Percentiles rank a stretch among this genome's conserved stretches.
Conservation (phyloP, 2,113 vertebrate species). For the Callipepla squamata region DNA sequence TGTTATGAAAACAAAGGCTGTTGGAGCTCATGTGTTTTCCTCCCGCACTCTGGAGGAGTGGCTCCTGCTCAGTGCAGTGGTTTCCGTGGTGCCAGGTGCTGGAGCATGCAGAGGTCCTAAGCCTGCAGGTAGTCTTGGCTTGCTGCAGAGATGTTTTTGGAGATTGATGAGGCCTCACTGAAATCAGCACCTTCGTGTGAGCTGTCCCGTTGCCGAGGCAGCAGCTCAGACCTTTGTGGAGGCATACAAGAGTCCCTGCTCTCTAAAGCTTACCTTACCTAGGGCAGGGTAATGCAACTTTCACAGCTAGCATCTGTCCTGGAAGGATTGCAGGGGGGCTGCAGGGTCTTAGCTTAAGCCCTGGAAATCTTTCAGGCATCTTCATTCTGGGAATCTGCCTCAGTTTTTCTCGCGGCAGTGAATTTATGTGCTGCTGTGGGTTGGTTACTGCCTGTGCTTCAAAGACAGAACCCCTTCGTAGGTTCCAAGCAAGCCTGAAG, state of each 20-base stretch:
- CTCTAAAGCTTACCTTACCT: constrained; percentile 15
- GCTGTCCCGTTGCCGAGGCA: neutral
- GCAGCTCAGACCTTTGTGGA: neutral
- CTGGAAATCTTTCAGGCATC: neutral
- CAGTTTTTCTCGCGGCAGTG: neutral
- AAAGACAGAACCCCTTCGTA: neutral
- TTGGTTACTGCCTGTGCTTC: neutral
- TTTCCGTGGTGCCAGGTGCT: neutral
- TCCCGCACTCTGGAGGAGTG: neutral
- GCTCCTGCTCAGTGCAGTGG: neutral
- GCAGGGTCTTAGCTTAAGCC: neutral
- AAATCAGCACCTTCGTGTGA: neutral
- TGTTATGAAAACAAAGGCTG: neutral
- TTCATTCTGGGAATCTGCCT: neutral
- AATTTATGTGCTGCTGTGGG: neutral
- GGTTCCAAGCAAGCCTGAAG: neutral
- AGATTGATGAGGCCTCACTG: neutral
- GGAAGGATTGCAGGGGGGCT: neutral
- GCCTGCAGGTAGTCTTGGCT: neutral
- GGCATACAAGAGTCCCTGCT: neutral
- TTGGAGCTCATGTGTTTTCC: constrained; percentile 8
- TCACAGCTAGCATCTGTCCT: neutral
- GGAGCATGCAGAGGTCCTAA: neutral
- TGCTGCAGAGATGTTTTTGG: neutral
- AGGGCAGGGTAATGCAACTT: neutral